Percentiles rank a stretch among this genome's conserved stretches.
Conservation (phyloP, 1,140 invertebrate genomes). For the Drosophila repleta region DNA sequence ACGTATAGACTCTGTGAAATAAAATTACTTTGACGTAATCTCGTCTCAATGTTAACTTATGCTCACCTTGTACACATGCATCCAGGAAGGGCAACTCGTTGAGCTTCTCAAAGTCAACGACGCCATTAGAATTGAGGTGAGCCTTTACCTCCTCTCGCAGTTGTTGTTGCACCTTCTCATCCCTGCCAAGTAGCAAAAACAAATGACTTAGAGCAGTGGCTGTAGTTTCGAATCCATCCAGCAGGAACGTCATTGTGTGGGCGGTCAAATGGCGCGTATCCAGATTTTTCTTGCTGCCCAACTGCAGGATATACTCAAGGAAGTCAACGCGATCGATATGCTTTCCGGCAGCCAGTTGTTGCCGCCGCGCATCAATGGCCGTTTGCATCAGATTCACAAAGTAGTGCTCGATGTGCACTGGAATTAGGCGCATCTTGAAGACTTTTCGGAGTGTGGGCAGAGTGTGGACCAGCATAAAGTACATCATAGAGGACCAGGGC, state of each 20-base stretch:
- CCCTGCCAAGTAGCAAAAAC: conserved; percentile 27
- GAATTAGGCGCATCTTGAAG: conserved; percentile 57
- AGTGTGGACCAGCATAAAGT: conserved; percentile 41
- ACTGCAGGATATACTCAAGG: conserved; percentile 78
- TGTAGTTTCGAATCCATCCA: conserved; percentile 80
- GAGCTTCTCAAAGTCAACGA: conserved; percentile 63
- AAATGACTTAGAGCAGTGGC: conserved; percentile 35
- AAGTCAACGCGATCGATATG: conserved; percentile 78
- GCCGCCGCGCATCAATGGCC: conserved; percentile 65
- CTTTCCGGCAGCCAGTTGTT: conserved; percentile 33
- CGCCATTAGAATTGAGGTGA: conserved; percentile 36
- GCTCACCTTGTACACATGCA: conserved; percentile 74
- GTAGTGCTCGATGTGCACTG: conserved; percentile 57
- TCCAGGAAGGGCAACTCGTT: conserved; percentile 69
- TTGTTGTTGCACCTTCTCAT: conserved; percentile 43
- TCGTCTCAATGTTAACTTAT: accelerated
- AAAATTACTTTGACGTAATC: too few species aligned
- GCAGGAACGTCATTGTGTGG: conserved; percentile 72
- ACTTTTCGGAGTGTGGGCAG: conserved; percentile 52
- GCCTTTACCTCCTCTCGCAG: conserved; percentile 77
- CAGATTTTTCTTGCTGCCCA: conserved; percentile 73
- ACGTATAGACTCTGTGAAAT: conserved; percentile 54
- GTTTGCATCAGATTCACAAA: conserved; percentile 69
- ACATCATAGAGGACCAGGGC: conserved; percentile 37
- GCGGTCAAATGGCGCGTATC: conserved; percentile 52